A percentile compares a stretch with the other conserved stretches of the same genome.
Evolutionary conservation across 2,888 invertebrate species (phyloP).

Genomic region (Scrobipalpa atriplicella): DNA sequence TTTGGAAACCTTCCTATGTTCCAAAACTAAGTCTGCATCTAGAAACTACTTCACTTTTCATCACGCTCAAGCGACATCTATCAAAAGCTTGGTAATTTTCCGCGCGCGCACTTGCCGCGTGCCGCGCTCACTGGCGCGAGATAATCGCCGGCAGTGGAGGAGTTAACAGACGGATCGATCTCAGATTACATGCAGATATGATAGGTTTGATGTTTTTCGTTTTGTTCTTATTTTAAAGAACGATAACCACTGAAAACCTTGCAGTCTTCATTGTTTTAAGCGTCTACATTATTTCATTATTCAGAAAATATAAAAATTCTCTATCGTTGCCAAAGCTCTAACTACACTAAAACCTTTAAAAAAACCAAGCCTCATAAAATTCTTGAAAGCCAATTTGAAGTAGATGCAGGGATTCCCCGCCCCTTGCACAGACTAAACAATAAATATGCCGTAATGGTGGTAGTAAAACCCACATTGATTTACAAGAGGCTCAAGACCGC

Average conservation of each 20-base stretch:
- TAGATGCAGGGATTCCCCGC: slow-evolving; percentile 8
- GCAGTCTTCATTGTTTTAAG: no score
- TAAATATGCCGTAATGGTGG: slow-evolving; percentile 24
- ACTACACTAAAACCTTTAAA: no score
- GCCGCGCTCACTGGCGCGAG: slow-evolving; percentile 16
- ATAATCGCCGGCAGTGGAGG: slow-evolving; percentile 8
- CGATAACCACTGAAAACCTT: no score
- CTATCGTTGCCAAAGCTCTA: no score
- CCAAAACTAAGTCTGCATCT: not conserved
- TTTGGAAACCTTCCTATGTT: no score
- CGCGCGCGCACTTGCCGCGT: slow-evolving; percentile 8
- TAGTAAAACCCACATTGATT: slow-evolving; percentile 20
- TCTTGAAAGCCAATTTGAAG: slow-evolving; percentile 16
- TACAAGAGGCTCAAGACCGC: slow-evolving; percentile 23
- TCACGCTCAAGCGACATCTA: not conserved
- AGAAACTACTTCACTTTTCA: not conserved
- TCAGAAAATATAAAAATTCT: no score
- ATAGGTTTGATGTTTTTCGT: not conserved
- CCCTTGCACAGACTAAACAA: slow-evolving; percentile 13
- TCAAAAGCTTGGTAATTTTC: slow-evolving; percentile 5
- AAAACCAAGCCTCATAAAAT: not conserved
- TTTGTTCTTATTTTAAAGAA: no score
- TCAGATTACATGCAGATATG: slow-evolving; percentile 10
- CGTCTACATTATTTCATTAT: no score
- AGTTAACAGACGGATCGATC: not conserved